Evolutionary conservation across 2,888 invertebrate species (phyloP).

Genomic region (Calameuta idolon): DNA sequence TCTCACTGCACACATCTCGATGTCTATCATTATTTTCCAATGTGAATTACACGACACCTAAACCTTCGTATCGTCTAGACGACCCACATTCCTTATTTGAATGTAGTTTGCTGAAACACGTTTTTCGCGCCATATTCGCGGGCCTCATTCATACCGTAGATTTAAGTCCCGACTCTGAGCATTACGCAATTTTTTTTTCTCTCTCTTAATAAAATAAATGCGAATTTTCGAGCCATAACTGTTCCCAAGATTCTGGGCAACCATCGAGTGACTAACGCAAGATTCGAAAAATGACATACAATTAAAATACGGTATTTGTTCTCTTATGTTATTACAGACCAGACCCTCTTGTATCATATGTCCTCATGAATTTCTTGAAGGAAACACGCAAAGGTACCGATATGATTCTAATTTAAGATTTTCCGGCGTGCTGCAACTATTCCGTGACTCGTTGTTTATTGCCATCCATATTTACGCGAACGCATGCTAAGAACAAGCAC

Average conservation of each 20-base stretch:
- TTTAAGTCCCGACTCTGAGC: background rate
- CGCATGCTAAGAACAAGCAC: background rate
- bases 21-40: background rate
- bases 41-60: conserved; percentile 22
- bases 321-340: background rate
- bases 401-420: background rate
- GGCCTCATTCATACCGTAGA: background rate
- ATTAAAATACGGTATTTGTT: background rate
- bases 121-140: conserved; percentile 34
- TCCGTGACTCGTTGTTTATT: background rate
- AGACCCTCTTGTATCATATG: background rate
- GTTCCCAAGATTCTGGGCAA: background rate
- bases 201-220: background rate
- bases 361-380: background rate
- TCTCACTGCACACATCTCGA: background rate
- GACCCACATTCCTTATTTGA: conserved; percentile 57
- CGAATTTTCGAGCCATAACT: background rate
- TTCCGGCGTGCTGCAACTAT: background rate
- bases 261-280: background rate
- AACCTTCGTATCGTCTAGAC: conserved; percentile 40
- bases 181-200: background rate
- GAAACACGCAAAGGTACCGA: background rate
- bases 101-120: conserved; percentile 39
- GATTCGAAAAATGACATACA: background rate
- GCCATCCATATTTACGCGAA: background rate